Evolutionary conservation across 2,113 vertebrate species (phyloP).

Genomic region (Pitta sordida): DNA sequence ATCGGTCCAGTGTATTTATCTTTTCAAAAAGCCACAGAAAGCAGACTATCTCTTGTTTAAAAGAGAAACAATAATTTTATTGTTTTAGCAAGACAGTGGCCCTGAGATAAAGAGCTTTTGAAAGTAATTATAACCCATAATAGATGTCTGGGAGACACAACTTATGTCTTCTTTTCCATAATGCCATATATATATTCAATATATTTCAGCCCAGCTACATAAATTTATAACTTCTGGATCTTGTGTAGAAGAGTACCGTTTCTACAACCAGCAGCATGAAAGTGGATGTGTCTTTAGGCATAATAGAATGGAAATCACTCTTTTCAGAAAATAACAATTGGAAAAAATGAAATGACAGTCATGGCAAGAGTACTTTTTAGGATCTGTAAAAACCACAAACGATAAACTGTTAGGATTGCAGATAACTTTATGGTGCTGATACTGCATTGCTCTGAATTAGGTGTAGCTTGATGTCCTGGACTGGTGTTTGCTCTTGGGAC

Average conservation of each 20-base stretch:
- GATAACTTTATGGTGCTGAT: background rate
- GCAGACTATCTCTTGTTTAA: background rate
- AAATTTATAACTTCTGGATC: background rate
- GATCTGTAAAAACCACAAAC: background rate
- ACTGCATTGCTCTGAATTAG: background rate
- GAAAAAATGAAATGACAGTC: background rate
- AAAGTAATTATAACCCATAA: background rate
- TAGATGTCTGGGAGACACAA: background rate
- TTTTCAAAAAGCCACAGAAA: background rate
- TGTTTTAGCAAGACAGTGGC: background rate
- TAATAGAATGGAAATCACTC: background rate
- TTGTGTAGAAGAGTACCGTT: background rate
- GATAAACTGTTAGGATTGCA: background rate
- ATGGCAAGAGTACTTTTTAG: background rate
- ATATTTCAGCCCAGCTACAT: background rate
- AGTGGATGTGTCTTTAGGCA: background rate
- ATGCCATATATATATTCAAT: background rate
- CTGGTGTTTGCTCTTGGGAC: background rate
- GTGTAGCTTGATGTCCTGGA: background rate
- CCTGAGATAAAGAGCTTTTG: background rate
- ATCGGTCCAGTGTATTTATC: background rate
- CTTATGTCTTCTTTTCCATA: background rate
- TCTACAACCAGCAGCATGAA: background rate
- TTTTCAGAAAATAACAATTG: background rate
- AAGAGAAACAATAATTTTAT: slow-evolving; percentile 10